Percentiles rank a stretch among this genome's conserved stretches.
Evolutionary conservation across 1,140 invertebrate genomes (phyloP).

Genomic region (Polyergus mexicanus): DNA sequence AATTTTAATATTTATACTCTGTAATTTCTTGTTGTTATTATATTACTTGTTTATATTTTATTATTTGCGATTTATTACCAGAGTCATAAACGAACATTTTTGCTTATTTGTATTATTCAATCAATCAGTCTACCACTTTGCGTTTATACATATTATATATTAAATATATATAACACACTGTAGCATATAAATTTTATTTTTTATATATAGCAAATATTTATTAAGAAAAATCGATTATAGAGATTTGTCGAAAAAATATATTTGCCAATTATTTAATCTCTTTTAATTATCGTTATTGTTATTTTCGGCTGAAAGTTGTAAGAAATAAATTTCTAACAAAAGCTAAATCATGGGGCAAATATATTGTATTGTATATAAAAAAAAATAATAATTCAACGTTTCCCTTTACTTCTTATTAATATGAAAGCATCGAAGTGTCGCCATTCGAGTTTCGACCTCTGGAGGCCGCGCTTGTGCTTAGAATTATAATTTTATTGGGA

Average conservation of each 20-base stretch:
- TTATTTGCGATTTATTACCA: not conserved
- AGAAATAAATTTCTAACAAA: not conserved
- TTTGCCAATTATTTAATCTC: not conserved
- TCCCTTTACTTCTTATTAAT: conserved; percentile 45
- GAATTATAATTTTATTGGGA: conserved; percentile 60
- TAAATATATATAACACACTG: not conserved
- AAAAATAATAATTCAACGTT: not conserved
- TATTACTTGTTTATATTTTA: conserved; percentile 1
- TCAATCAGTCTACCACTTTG: not conserved
- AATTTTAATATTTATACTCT: not conserved
- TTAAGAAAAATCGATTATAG: not conserved
- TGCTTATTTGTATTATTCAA: not conserved
- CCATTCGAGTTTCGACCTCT: conserved; percentile 64
- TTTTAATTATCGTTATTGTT: not conserved
- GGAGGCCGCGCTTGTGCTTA: conserved; percentile 53
- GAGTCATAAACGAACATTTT: not conserved
- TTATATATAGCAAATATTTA: not conserved
- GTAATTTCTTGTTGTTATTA: not conserved
- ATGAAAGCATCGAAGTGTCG: conserved; percentile 27
- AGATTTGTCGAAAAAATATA: not conserved
- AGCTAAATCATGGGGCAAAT: not conserved
- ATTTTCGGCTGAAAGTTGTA: not conserved
- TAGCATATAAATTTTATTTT: not conserved
- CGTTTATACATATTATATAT: not conserved
- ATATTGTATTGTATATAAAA: too few species aligned